Base-by-base conservation (phyloP, 2,797 vertebrate genomes). In the Hemitrygon akajei region DNA sequence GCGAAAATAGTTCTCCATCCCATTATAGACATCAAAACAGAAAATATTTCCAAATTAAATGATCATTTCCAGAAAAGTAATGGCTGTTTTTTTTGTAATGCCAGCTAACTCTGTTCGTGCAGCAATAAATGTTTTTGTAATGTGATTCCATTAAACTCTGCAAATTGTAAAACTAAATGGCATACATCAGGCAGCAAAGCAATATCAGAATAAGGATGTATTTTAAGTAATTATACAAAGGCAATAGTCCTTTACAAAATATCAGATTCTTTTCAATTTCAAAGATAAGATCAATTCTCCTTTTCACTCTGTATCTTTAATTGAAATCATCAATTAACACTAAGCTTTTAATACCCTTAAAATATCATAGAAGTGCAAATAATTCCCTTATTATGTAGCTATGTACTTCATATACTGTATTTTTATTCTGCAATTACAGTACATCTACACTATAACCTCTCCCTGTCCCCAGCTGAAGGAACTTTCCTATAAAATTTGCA, bases 141-240 rank as follows among this genome's bases (percentile, higher is more conserved):
- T 89, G 60, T 69, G 86, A 89, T 89, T 89, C 63, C n/a, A 69
- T 69, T 89, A 89, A 89, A 69, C 60, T 37, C 86, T 10, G 30
- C 18, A n/a, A 20, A 37, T 69, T 89, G 7, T 30, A 89, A 89
- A 69, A 89, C 37, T 63, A 60, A 37, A 69, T 69, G 86, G 63
- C n/a, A 89, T 37, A 89, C 66, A 89, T 89, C 63, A 69, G 27
- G 37, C 12, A 89, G 60, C n/a, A 89, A 16, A 69, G 69, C 86
- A 69, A 89, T 66, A 34, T 89, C 63, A 20, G 18, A 66, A 18
- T 89, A 69, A 37, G 82, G 86, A 63, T 22, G 63, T 37, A 89
- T n/a, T 66, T 89, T 89, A 58, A 86, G 30, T 58, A 84, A 58
- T 89, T 89, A 20, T 16, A 34, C n/a, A 89, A 86, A 89, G 86